Evolutionary conservation across 2,888 invertebrate species (phyloP).

Genomic region (Eupithecia pulchellata): DNA sequence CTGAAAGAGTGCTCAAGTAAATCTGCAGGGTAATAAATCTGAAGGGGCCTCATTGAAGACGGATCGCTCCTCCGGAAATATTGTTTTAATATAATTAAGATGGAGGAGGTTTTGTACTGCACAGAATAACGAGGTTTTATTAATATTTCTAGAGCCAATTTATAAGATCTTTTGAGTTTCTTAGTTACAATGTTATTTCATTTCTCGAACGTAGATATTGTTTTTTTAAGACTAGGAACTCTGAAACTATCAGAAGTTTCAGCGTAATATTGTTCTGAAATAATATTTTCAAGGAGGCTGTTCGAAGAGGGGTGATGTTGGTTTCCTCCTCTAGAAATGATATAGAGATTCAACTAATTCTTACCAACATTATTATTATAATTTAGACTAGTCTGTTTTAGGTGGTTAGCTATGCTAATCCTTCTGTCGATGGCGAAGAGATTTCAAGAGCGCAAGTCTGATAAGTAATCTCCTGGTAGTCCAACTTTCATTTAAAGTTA

Average conservation of each 20-base stretch:
- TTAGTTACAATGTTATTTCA: neutral
- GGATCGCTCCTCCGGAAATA: conserved; percentile 49
- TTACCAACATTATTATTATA: neutral
- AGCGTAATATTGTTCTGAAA: neutral
- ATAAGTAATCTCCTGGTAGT: neutral
- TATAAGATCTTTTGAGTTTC: neutral
- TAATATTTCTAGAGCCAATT: conserved; percentile 8
- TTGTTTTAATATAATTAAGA: conserved; percentile 50
- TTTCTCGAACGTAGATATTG: neutral
- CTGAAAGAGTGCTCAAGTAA: conserved; percentile 60
- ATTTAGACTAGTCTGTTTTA: neutral
- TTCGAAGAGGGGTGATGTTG: neutral
- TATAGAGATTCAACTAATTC: no score
- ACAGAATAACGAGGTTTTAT: conserved; percentile 8
- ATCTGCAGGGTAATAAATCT: conserved; percentile 66
- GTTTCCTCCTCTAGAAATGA: no score
- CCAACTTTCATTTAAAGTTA: neutral
- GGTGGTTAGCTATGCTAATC: neutral
- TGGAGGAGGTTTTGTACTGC: conserved; percentile 16
- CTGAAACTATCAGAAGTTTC: neutral
- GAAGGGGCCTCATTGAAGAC: conserved; percentile 47
- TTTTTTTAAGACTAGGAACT: neutral
- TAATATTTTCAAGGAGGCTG: neutral
- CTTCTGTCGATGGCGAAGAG: neutral
- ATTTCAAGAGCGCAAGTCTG: neutral